phyloP scores from a whole-genome alignment of 2,888 invertebrate genomes.

The Fabriciana adippe region DNA sequence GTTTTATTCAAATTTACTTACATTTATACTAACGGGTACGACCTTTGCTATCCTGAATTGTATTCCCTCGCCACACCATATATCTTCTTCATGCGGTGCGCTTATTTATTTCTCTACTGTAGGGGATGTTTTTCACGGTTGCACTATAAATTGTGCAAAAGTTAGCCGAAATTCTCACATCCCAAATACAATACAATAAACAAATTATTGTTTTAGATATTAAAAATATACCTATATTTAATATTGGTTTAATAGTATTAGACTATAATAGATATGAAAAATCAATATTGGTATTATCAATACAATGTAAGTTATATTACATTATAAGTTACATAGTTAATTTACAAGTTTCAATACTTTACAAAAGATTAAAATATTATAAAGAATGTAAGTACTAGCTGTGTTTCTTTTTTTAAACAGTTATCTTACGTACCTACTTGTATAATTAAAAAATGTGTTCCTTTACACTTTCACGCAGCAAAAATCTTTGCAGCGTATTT shows the following conservation, averaged over 20 bases:
- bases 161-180: slow-evolving; percentile 23
- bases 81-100: slow-evolving; percentile 75
- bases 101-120: slow-evolving; percentile 70
- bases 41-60: slow-evolving; percentile 76
- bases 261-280: no score
- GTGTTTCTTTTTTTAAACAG: no score
- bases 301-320: no score
- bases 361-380: no score
- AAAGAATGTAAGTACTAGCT: not conserved
- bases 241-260: no score
- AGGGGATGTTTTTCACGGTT: slow-evolving; percentile 38
- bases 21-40: slow-evolving; percentile 81
- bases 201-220: no score
- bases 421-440: no score
- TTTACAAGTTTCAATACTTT: no score
- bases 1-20: slow-evolving; percentile 83
- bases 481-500: slow-evolving; percentile 48
- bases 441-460: not conserved
- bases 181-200: slow-evolving; percentile 9
- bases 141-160: slow-evolving; percentile 33
- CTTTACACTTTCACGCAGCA: slow-evolving; percentile 5
- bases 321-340: no score
- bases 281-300: no score
- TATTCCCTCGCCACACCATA: slow-evolving; percentile 79
- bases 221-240: no score